Base-by-base conservation (phyloP, 1,140 invertebrate genomes). In the Ceratosolen solmsi region DNA sequence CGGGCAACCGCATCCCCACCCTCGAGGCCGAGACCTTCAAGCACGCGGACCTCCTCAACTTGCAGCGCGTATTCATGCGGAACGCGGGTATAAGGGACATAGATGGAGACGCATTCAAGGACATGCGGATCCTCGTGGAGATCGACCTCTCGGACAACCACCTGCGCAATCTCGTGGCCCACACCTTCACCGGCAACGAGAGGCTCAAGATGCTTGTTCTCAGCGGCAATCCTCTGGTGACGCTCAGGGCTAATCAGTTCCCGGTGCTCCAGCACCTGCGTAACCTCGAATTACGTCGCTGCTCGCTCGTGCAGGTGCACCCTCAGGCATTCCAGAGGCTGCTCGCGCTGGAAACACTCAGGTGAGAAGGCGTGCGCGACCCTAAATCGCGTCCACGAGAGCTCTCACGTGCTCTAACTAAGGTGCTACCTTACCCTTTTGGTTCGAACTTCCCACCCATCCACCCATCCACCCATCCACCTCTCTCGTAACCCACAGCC, bases 81-180 rank as follows among this genome's bases (percentile, higher is more conserved):
- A 94, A 94, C 83, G 95, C 96, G 8, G 94, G 94, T 82, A 93
- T 98, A 22, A 92, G 94, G 73, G 93, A 94, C 58, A 93, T 98
- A 75, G 94, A 98, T 89, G 92, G 94, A 65, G 95, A 97, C 84
- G 96, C 96, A 13, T 98, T 98, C 90, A 93, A 94, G 86, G 96
- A 97, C 85, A 93, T 98, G 84, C 95, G 94, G 80, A 98, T 98
- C 83, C 91, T 98, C 25, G 94, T 98, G 9, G 97, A 98, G 92
- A 94, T 98, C 54, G 96, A 97, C 89, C 88, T 97, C 70, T 95
- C 95, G 36, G 93, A 95, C 86, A 97, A 97, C 89, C 92, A 93
- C 70, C 92, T 97, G 60, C 91, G 91, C 49, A 91, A 88, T 82
- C 88, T 97, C 13, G 93, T 96, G 82, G 93, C 94, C 60, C 93